phyloP scores from a whole-genome alignment of 2,797 vertebrate species.

The Pseudomugil tenellus region DNA sequence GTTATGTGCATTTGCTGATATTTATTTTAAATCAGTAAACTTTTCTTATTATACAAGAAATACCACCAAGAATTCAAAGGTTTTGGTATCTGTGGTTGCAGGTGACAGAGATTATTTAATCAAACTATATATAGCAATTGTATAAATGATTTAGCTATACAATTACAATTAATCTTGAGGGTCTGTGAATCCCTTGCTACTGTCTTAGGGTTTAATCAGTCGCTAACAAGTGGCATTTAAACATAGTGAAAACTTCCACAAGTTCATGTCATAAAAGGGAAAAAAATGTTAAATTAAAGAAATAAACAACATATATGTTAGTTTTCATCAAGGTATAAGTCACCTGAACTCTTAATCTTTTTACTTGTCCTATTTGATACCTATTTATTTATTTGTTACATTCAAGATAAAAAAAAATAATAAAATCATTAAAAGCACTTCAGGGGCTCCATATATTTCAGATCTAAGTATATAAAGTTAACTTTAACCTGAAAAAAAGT shows the following conservation, averaged over 20 bases:
- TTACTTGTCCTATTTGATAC: not conserved
- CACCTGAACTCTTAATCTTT: not conserved
- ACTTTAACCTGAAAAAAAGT: conserved; percentile 12
- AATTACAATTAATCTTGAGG: not conserved
- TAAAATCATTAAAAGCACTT: not conserved
- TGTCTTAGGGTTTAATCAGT: too few relatives aligned
- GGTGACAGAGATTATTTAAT: not conserved
- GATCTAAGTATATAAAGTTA: conserved; percentile 5
- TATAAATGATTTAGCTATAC: not conserved
- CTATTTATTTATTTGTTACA: not conserved
- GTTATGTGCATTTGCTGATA: not conserved
- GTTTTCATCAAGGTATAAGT: too few relatives aligned
- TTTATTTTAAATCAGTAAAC: not conserved
- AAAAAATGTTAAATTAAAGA: too few relatives aligned
- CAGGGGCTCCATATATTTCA: not conserved
- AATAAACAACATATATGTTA: too few relatives aligned
- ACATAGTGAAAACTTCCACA: too few relatives aligned
- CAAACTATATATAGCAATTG: not conserved
- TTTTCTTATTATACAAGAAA: not conserved
- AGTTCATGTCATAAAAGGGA: too few relatives aligned
- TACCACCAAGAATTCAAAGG: not conserved
- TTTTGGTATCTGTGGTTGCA: not conserved
- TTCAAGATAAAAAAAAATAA: not conserved
- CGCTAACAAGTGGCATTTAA: too few relatives aligned
- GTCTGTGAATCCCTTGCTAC: too few relatives aligned